Evolutionary conservation across 30 jellyfish, hydroid and myxozoan species (phyloP).

Genomic region (Sanderia malayensis): DNA sequence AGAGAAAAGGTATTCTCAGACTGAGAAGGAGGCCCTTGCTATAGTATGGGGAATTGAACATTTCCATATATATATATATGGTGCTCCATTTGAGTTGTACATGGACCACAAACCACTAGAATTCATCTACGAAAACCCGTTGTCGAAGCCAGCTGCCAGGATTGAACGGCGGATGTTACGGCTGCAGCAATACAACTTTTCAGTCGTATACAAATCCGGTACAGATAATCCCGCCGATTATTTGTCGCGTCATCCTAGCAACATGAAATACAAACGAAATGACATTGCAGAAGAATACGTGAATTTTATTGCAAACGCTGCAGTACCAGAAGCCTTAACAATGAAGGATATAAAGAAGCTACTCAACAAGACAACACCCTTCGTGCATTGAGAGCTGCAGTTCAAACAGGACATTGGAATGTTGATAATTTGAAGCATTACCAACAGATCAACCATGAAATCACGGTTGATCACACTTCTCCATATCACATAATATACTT

Average conservation of each 20-base stretch:
- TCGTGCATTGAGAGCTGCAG: slow-evolving; percentile 18
- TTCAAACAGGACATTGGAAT: slow-evolving; percentile 12
- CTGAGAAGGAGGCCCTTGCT: slow-evolving; percentile 44
- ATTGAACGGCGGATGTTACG: background rate
- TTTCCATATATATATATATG: slow-evolving; percentile 31
- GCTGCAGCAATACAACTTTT: background rate
- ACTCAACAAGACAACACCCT: slow-evolving; percentile 38
- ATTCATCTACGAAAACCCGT: background rate
- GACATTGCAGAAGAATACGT: slow-evolving; percentile 34
- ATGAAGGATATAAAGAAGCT: slow-evolving; percentile 29
- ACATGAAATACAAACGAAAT: slow-evolving; percentile 1
- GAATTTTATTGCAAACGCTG: slow-evolving; percentile 12
- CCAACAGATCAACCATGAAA: slow-evolving; percentile 2
- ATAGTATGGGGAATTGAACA: slow-evolving; percentile 39
- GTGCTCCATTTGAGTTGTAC: slow-evolving; percentile 17
- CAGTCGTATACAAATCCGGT: slow-evolving; percentile 12
- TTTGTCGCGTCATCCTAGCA: slow-evolving; percentile 2
- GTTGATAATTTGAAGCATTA: background rate
- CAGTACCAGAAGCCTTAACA: slow-evolving; percentile 63
- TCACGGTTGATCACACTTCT: background rate
- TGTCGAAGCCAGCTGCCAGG: background rate
- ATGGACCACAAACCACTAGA: slow-evolving; percentile 20
- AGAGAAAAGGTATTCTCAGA: slow-evolving; percentile 37
- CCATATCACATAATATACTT: background rate
- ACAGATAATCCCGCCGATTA: slow-evolving; percentile 8